These are phyloP conservation scores for Papilio protenor DNA, from an alignment of 2,888 invertebrate genomes.

Conservation along the genomic window DNA sequence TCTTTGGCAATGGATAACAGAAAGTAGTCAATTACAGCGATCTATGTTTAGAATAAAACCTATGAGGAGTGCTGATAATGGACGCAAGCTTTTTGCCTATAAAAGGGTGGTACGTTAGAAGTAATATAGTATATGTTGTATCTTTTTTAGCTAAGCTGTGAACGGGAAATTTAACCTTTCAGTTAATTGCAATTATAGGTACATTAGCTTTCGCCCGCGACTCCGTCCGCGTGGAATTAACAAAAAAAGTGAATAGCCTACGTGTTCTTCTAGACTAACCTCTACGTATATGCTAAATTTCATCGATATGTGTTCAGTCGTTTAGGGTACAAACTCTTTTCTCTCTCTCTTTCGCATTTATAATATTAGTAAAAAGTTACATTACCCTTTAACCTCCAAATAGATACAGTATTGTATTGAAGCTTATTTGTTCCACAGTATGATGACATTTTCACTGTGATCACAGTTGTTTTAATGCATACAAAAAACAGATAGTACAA, in stretches of 20 bases:
- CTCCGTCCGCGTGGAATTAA: too few species aligned
- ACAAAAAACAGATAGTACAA: too few species aligned
- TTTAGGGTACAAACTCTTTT: too few species aligned
- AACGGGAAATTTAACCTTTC: background rate
- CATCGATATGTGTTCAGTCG: too few species aligned
- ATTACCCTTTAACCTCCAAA: background rate
- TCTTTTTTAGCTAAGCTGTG: background rate
- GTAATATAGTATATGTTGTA: background rate
- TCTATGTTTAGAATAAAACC: constrained; percentile 21
- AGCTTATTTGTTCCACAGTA: background rate
- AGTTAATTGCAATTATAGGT: background rate
- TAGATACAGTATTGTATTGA: background rate
- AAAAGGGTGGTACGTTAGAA: background rate
- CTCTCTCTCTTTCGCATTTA: too few species aligned
- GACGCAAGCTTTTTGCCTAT: background rate
- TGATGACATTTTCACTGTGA: background rate
- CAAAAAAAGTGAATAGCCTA: too few species aligned
- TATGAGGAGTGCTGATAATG: constrained; percentile 8
- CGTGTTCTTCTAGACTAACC: too few species aligned
- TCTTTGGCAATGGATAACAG: constrained; percentile 22
- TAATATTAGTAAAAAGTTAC: too few species aligned
- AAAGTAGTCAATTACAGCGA: constrained; percentile 23
- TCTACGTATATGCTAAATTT: background rate
- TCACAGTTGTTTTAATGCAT: background rate
- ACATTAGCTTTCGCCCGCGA: background rate